Base-by-base conservation (phyloP, 92 coral and sea anemone genomes). In the Pocillopora grandis region DNA sequence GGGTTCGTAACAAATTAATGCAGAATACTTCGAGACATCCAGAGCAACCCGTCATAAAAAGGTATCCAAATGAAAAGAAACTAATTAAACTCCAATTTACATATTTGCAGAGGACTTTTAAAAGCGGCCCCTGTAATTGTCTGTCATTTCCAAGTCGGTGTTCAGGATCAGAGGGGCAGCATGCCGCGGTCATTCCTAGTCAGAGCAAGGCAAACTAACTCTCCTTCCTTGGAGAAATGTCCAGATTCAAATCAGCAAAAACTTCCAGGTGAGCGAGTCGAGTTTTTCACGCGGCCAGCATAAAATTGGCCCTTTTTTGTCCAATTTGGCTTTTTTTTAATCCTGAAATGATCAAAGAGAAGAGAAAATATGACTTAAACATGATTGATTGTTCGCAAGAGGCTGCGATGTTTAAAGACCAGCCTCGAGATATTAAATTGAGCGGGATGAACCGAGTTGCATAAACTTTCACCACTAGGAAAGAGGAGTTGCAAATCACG, bases 151-250 rank as follows among this genome's bases (percentile, higher is more conserved):
- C 76, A 63, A 42, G 74, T 15, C 75, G 66, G 76, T 33, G 60
- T 56, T 76, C 81, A 56, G 84, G 55, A 80, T 55, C 84, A 37
- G 56, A 67, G 58, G 64, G 35, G 61, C 17, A 80, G 56, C 76
- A 93, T 93, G 98, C 98, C 98, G 20, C 93, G 93, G 21, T 93
- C 98, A 42, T 94, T 94, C 58, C 90, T 94, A 9, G 90, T 94
- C n/a, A 90, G 98, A 62, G 88, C 93, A 7, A 92, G 87, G 62
- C 93, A 86, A 49, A 31, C 84, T 5, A 58, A 60, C 49, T 55
- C 80, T 71, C 63, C 77, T 48, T 31, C 80, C 3, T 65, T 56
- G 18, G 80, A 86, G 57, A 80, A 82, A 58, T 35, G 76, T 9
- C 67, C 76, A 49, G 52, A 68, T 48, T 58, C 88, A 84, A 74